These are phyloP conservation scores for Microplitis deprimator DNA, from an alignment of 2,888 invertebrate genomes.

Conservation along the genomic window DNA sequence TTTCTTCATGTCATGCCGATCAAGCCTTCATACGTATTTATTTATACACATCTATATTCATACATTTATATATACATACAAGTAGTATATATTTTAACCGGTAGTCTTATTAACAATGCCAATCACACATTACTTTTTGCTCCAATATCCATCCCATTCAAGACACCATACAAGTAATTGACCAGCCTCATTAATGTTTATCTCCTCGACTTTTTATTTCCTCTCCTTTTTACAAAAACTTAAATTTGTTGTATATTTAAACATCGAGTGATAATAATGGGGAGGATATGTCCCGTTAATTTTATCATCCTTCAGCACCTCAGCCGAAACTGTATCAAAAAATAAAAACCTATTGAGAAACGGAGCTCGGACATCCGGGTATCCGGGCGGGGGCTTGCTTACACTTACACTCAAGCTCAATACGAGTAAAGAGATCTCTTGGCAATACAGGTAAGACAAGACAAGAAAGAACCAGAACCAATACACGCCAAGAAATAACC, in stretches of 20 bases:
- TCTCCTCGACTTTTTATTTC: conserved; percentile 14
- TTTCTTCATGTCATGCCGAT: conserved; percentile 34
- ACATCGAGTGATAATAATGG: neutral
- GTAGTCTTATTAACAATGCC: conserved; percentile 36
- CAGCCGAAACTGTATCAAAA: conserved; percentile 16
- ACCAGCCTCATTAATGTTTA: conserved; percentile 30
- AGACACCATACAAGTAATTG: conserved; percentile 28
- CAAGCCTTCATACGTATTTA: neutral
- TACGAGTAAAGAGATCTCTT: conserved; percentile 37
- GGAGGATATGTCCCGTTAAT: conserved; percentile 16
- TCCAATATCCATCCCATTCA: conserved; percentile 26
- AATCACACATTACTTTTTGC: conserved; percentile 17
- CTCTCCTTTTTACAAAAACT: neutral
- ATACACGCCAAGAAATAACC: neutral
- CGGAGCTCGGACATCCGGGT: conserved; percentile 64
- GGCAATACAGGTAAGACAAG: conserved; percentile 41
- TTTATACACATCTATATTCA: neutral
- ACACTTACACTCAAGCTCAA: conserved; percentile 38
- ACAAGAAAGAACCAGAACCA: neutral
- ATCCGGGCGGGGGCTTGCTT: conserved; percentile 42
- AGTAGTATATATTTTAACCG: conserved; percentile 6
- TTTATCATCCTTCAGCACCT: conserved; percentile 34
- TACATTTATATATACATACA: neutral
- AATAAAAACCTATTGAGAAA: conserved; percentile 25
- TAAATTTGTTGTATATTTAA: neutral